Evolutionary conservation across 2,113 vertebrate species (phyloP).

Genomic region (Caloenas nicobarica): DNA sequence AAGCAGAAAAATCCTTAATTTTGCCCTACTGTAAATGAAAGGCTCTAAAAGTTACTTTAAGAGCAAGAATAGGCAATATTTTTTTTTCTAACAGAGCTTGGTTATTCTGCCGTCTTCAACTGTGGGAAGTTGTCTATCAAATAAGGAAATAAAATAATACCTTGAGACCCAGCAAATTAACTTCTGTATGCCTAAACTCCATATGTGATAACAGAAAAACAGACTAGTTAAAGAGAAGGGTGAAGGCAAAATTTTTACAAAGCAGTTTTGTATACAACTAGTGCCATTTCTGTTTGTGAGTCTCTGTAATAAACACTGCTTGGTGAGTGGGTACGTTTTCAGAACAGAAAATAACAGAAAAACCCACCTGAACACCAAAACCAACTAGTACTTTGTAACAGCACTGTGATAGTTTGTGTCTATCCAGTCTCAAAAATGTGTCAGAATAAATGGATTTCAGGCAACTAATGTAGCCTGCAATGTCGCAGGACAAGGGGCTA

Average conservation of each 20-base stretch:
- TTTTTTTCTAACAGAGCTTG: neutral
- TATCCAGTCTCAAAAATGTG: neutral
- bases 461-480: neutral
- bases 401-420: neutral
- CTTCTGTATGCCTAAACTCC: neutral
- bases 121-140: neutral
- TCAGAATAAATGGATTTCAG: neutral
- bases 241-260: neutral
- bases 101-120: neutral
- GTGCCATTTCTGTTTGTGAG: neutral
- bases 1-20: neutral
- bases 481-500: neutral
- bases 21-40: neutral
- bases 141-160: neutral
- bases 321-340: neutral
- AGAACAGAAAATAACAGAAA: neutral
- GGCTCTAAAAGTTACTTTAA: neutral
- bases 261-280: rapidly evolving
- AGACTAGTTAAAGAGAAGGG: neutral
- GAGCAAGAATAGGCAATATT: neutral
- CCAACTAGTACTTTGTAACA: neutral
- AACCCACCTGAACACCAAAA: neutral
- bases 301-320: neutral
- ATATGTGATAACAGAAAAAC: neutral
- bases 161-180: neutral